phyloP scores from a whole-genome alignment of 2,113 vertebrate species.

The Coreoperca whiteheadi region DNA sequence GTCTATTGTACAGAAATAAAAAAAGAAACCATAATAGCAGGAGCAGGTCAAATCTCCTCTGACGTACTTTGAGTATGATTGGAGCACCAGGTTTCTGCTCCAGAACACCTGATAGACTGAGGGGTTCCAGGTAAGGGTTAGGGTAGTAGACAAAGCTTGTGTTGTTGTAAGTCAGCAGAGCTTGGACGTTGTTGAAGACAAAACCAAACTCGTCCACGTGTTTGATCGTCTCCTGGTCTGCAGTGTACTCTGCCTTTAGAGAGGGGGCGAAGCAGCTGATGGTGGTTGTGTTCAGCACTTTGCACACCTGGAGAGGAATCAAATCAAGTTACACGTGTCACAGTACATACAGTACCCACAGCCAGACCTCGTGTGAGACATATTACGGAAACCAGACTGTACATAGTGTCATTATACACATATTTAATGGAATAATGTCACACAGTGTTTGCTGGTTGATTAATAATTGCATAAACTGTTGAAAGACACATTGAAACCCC shows the following conservation, averaged over 20 bases:
- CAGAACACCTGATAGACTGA: conserved; percentile 91
- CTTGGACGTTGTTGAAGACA: conserved; percentile 97
- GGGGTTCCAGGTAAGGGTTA: conserved; percentile 95
- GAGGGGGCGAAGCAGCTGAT: conserved; percentile 94
- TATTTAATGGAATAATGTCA: neutral
- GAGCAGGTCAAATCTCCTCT: neutral
- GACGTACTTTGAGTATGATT: conserved; percentile 94
- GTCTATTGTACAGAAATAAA: neutral
- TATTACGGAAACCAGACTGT: neutral
- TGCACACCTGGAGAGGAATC: conserved; percentile 88
- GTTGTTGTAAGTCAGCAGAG: conserved; percentile 94
- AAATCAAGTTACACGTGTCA: neutral
- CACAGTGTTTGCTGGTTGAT: neutral
- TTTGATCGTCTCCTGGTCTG: conserved; percentile 89
- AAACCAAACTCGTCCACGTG: conserved; percentile 96
- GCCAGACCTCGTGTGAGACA: neutral
- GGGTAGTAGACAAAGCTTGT: conserved; percentile 97
- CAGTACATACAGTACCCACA: neutral
- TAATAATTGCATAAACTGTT: neutral
- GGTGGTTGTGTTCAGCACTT: conserved; percentile 91
- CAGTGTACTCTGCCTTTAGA: conserved; percentile 86
- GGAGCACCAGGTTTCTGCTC: conserved; percentile 97
- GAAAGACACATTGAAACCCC: neutral
- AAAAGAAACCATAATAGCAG: neutral
- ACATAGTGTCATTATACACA: no score